Evolutionary conservation across 2,888 invertebrate genomes (phyloP).

Genomic region (Polyommatus icarus): DNA sequence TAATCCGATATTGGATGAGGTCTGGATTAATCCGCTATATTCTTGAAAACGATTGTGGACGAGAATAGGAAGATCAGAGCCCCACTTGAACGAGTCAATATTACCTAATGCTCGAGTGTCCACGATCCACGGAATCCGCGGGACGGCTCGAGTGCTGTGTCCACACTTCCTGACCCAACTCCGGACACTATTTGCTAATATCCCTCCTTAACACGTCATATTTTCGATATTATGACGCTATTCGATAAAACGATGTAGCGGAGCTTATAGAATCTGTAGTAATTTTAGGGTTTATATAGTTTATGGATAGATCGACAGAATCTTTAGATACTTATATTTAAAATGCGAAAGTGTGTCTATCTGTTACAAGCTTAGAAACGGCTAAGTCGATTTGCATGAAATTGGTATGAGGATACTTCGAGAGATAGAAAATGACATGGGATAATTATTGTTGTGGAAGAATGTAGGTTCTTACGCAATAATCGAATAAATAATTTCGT

Average conservation of each 20-base stretch:
- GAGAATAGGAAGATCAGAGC: conserved; percentile 37
- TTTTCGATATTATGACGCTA: conserved; percentile 5
- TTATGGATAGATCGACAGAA: neutral
- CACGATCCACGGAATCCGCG: conserved; percentile 49
- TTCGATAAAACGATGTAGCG: neutral
- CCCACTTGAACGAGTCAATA: conserved; percentile 42
- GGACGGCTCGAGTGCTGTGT: conserved; percentile 61
- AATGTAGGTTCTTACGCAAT: too few relatives aligned
- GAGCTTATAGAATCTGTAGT: neutral
- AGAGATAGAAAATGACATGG: too few relatives aligned
- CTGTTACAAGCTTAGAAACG: too few relatives aligned
- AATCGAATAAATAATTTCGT: too few relatives aligned
- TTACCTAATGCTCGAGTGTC: conserved; percentile 45
- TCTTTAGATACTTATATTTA: too few relatives aligned
- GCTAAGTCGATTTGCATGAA: too few relatives aligned
- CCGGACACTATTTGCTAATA: conserved; percentile 43
- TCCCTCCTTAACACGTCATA: conserved; percentile 15
- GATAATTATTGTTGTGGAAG: too few relatives aligned
- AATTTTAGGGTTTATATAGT: neutral
- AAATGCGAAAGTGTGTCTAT: neutral
- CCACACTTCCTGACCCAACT: conserved; percentile 50
- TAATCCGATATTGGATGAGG: conserved; percentile 29
- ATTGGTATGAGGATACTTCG: too few relatives aligned
- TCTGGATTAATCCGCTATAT: conserved; percentile 27
- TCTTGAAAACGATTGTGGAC: conserved; percentile 29